Conservation (phyloP, 2,888 invertebrate species). For the Automeris io region DNA sequence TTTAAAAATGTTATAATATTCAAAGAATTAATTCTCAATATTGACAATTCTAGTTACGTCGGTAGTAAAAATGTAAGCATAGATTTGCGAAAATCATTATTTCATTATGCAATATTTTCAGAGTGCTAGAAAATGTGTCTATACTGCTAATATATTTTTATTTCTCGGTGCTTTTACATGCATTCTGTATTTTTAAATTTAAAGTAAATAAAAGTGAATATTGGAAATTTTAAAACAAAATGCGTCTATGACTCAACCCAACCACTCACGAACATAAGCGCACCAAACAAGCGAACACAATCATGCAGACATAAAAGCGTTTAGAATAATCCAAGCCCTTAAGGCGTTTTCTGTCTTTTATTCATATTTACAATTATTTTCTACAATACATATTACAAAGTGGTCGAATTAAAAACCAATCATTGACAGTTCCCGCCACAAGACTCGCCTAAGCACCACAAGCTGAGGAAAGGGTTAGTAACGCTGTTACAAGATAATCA, state of each 20-base stretch:
- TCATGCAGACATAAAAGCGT: slow-evolving; percentile 28
- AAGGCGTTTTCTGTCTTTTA: slow-evolving; percentile 46
- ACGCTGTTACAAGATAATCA: slow-evolving; percentile 47
- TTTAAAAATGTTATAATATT: not conserved
- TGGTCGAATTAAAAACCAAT: slow-evolving; percentile 15
- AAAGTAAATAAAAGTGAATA: not conserved
- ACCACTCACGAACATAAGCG: slow-evolving; percentile 1
- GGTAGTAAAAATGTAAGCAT: not conserved
- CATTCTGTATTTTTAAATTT: not conserved
- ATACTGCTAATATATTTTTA: not conserved
- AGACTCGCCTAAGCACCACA: slow-evolving; percentile 62
- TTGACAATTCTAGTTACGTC: slow-evolving; percentile 9
- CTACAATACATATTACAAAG: slow-evolving; percentile 24
- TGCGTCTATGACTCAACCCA: not conserved
- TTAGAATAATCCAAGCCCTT: slow-evolving; percentile 20
- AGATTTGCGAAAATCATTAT: not conserved
- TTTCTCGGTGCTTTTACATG: too few species aligned
- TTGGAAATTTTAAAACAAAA: not conserved
- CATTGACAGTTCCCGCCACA: slow-evolving; percentile 55
- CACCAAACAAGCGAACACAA: slow-evolving; percentile 11
- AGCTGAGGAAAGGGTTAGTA: slow-evolving; percentile 56
- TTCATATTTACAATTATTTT: slow-evolving; percentile 35
- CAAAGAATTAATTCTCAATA: not conserved
- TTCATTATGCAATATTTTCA: not conserved
- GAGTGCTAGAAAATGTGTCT: not conserved